phyloP scores from a whole-genome alignment of 2,113 vertebrate genomes.

The Accipiter cooperii region DNA sequence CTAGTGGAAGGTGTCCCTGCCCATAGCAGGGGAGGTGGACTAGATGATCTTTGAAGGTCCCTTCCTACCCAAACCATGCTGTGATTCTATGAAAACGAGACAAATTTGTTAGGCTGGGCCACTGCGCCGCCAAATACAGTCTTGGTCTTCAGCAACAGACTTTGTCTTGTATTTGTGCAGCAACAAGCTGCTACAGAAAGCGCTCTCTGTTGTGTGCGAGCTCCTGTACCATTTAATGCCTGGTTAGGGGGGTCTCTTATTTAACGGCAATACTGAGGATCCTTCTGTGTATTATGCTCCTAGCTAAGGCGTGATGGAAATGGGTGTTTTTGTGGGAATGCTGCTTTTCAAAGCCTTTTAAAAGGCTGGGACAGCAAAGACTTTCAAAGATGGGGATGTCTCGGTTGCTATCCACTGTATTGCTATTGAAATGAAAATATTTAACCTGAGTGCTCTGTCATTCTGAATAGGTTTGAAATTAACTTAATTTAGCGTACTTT shows the following conservation, averaged over 20 bases:
- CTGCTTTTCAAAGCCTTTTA: slow-evolving; percentile 39
- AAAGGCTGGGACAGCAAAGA: slow-evolving; percentile 10
- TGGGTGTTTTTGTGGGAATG: slow-evolving; percentile 6
- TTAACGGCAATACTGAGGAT: slow-evolving; percentile 17
- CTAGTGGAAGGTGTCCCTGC: background rate
- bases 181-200: background rate
- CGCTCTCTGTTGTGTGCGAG: background rate
- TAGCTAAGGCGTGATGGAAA: background rate
- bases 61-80: background rate
- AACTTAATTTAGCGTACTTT: background rate
- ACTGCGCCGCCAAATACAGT: rapidly evolving
- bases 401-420: background rate
- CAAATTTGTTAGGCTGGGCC: background rate
- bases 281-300: slow-evolving; percentile 45
- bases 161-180: background rate
- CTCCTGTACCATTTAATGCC: slow-evolving; percentile 45
- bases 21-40: rapidly evolving
- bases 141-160: background rate
- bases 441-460: background rate
- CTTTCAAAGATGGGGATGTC: slow-evolving; percentile 19
- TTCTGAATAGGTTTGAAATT: background rate
- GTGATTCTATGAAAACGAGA: background rate
- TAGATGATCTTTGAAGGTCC: rapidly evolving
- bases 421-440: background rate
- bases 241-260: slow-evolving; percentile 12